Evolutionary conservation across 2,888 invertebrate genomes (phyloP).

Genomic region (Yponomeuta evonymella): DNA sequence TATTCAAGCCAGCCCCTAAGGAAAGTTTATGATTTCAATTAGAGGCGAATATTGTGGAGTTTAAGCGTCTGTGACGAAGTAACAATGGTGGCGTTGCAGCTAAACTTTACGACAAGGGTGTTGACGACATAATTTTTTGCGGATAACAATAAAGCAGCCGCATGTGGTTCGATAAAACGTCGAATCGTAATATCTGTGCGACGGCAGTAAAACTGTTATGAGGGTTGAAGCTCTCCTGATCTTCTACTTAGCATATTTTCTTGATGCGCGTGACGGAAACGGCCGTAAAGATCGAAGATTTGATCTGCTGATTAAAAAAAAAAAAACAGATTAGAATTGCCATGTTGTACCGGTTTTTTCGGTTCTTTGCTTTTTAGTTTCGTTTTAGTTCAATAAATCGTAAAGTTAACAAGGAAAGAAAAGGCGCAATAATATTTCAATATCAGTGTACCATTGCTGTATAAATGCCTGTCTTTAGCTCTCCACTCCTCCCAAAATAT

Average conservation of each 20-base stretch:
- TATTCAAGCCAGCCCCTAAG: neutral
- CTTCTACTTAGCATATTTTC: neutral
- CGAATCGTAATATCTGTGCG: slow-evolving; percentile 45
- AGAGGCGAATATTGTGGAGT: neutral
- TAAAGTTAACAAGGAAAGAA: no score
- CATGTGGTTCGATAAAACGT: slow-evolving; percentile 49
- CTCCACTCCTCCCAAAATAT: no score
- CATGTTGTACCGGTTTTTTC: no score
- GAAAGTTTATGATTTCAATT: neutral
- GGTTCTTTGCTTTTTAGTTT: no score
- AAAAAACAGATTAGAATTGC: no score
- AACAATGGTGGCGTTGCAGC: neutral
- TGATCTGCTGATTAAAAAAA: no score
- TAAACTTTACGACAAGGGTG: neutral
- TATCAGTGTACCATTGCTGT: no score
- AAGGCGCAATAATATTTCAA: no score
- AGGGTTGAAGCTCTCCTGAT: neutral
- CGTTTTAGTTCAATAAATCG: no score
- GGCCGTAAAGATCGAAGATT: neutral
- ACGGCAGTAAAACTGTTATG: neutral
- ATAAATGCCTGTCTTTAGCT: no score
- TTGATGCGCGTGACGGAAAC: neutral
- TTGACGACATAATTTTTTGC: slow-evolving; percentile 11
- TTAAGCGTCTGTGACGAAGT: neutral
- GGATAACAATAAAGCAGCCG: slow-evolving; percentile 32